Evolutionary conservation across 2,888 invertebrate genomes (phyloP).

Genomic region (Lathronympha strigana): DNA sequence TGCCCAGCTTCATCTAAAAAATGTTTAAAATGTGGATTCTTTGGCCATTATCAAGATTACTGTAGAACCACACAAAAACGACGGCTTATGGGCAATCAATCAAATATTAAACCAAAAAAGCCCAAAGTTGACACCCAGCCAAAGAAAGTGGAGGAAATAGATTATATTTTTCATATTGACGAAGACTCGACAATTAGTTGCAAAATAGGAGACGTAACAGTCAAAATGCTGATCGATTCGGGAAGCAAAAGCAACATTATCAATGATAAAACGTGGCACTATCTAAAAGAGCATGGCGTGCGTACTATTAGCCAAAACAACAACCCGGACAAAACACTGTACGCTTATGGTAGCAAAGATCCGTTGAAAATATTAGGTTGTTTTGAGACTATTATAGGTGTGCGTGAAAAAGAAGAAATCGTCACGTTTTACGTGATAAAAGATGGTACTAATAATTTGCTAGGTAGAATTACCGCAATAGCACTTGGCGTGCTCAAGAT

Average conservation of each 20-base stretch:
- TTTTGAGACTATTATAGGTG: neutral
- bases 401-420: neutral
- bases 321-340: neutral
- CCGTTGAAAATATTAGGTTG: neutral
- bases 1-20: neutral
- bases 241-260: neutral
- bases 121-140: neutral
- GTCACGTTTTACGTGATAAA: neutral
- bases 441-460: neutral
- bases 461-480: constrained; percentile 6
- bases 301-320: neutral
- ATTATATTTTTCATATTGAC: neutral
- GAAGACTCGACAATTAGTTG: neutral
- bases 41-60: neutral
- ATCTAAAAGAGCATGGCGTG: neutral
- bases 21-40: neutral
- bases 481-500: neutral
- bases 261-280: neutral
- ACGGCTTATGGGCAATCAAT: neutral
- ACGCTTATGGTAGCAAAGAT: neutral
- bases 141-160: neutral
- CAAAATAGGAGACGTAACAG: neutral
- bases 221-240: neutral
- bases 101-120: neutral
- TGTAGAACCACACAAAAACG: neutral